Evolutionary conservation across 2,797 vertebrate genomes (phyloP).

Genomic region (Oryzias dopingdopingensis): DNA sequence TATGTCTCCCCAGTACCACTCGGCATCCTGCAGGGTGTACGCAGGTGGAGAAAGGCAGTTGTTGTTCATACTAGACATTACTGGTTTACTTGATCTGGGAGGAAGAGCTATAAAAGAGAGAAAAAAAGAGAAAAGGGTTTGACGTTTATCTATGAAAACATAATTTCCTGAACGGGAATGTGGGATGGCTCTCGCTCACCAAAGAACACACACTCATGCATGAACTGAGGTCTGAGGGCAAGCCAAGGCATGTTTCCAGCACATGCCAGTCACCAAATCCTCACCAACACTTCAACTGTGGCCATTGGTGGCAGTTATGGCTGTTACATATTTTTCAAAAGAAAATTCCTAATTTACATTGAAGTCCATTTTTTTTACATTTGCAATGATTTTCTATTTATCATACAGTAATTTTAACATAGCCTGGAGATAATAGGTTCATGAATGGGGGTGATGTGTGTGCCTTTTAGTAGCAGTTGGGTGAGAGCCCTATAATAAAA

Average conservation of each 20-base stretch:
- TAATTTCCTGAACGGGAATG: slow-evolving; percentile 8
- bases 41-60: slow-evolving; percentile 71
- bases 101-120: slow-evolving; percentile 81
- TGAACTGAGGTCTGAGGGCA: slow-evolving; percentile 49
- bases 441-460: slow-evolving; percentile 43
- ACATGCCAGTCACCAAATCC: slow-evolving; percentile 32
- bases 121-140: not conserved
- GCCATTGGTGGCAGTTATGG: no score
- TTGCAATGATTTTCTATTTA: no score
- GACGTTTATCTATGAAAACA: not conserved
- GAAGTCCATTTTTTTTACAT: no score
- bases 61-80: slow-evolving; percentile 80
- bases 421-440: no score
- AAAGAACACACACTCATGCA: slow-evolving; percentile 5
- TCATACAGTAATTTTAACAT: no score
- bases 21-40: slow-evolving; percentile 85
- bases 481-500: slow-evolving; percentile 65
- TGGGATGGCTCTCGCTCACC: not conserved
- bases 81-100: slow-evolving; percentile 88
- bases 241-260: slow-evolving; percentile 68
- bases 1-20: slow-evolving; percentile 98
- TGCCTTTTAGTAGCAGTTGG: slow-evolving; percentile 72
- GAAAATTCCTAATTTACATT: no score
- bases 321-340: no score
- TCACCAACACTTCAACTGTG: not conserved